Percentiles rank a stretch among this genome's conserved stretches.
phyloP scores from a whole-genome alignment of 2,113 vertebrate genomes.

The Poicephalus gulielmi region DNA sequence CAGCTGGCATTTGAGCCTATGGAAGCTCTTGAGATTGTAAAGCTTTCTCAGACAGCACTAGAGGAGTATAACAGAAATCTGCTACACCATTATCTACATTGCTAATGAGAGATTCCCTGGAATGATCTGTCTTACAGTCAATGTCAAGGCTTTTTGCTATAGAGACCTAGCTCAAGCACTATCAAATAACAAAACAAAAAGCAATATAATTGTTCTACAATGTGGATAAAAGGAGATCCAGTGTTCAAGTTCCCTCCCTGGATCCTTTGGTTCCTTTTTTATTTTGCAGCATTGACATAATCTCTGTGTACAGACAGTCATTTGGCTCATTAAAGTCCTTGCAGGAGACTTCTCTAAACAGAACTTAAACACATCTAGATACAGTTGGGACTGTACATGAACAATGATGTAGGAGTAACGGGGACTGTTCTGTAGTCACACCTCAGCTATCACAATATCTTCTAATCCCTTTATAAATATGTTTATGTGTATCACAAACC shows the following conservation, averaged over 20 bases:
- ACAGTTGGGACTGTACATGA: not conserved
- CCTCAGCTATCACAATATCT: not conserved
- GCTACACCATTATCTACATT: not conserved
- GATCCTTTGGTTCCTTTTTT: not conserved
- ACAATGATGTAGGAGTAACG: not conserved
- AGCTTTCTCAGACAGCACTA: not conserved
- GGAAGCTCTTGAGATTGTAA: not conserved
- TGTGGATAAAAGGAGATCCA: not conserved
- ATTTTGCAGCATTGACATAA: not conserved
- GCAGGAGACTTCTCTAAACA: not conserved
- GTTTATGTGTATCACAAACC: not conserved
- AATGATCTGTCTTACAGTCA: not conserved
- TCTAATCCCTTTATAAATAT: not conserved
- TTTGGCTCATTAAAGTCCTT: not conserved
- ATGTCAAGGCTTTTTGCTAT: not conserved
- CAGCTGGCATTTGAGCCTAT: not conserved
- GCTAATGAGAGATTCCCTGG: not conserved
- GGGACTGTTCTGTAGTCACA: not conserved
- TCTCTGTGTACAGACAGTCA: not conserved
- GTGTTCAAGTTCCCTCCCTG: not conserved
- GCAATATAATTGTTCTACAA: not conserved
- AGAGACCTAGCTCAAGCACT: not conserved
- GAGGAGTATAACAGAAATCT: not conserved
- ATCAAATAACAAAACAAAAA: not conserved
- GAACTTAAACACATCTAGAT: not conserved